Evolutionary conservation across 2,113 vertebrate genomes (phyloP), one percentile per base, ranked within the genome.

Genomic region (Datnioides undecimradiatus): DNA sequence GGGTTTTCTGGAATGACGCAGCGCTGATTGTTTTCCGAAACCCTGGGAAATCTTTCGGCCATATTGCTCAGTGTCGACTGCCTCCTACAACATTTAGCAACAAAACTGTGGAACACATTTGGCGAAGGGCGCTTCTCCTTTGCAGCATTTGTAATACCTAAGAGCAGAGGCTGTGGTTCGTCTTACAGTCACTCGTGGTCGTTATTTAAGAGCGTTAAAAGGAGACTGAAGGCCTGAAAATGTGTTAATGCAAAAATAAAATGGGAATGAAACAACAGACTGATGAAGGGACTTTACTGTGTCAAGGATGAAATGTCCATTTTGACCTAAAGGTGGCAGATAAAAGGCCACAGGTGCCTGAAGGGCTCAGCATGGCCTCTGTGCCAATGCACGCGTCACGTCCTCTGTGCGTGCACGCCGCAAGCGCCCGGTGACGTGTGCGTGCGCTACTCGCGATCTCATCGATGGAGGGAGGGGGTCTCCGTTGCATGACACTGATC

Each of bases 31-130:
- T 49, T 66, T 49, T 49, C 21, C 23, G n/a, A 14, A 46, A 71
- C 21, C 21, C 40, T 58, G 68, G 27, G 29, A 51, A 67, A 62
- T 62, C 57, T 73, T 33, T 62, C 33, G 16, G 45, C 23, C 45
- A 40, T 38, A 46, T 58, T 60, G 45, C 21, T 36, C 45, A 23
- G 64, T 34, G 45, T 23, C 48, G 45, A 36, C 43, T 10, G 19
- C 51, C 51, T 70, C 40, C 41, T 34, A 23, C 29, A 60, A 21
- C 10, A 49, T 38, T 49, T 36, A 31, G 27, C 55, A 60, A 12
- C 43, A n/a, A 40, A 43, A 66, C 38, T 69, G 34, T 27, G 36
- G 23, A 54, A 38, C 52, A 21, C 29, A 41, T 40, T 11, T 67
- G 29, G 43, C 38, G 2, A 33, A 8, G 48, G 11, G 7, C 10